Conservation (phyloP, 2,888 invertebrate species). For the Liodrosophila aerea region DNA sequence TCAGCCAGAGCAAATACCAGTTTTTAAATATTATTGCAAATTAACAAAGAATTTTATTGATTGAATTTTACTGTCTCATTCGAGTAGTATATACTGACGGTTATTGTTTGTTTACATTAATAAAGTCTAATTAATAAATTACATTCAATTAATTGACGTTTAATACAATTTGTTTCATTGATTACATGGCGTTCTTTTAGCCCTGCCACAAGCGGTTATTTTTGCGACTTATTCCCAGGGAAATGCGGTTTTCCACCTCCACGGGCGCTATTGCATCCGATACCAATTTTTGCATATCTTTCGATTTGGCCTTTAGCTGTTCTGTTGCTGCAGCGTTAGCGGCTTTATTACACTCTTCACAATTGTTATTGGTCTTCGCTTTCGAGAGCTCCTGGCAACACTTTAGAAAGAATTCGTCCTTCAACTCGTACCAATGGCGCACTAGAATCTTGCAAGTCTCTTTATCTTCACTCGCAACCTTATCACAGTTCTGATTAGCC, state of each 20-base stretch:
- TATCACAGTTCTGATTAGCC: not conserved
- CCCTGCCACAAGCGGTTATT: too few species aligned
- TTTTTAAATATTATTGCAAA: not conserved
- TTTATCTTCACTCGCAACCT: too few species aligned
- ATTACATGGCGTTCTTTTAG: too few species aligned
- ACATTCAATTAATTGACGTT: too few species aligned
- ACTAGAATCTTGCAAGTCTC: not conserved
- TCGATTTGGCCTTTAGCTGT: not conserved
- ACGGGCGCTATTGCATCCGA: not conserved
- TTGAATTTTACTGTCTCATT: too few species aligned
- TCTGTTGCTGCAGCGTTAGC: not conserved
- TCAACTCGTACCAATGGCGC: slow-evolving; percentile 6
- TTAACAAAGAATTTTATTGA: too few species aligned
- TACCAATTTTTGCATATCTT: accelerated
- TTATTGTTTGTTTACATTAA: too few species aligned
- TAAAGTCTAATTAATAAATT: too few species aligned
- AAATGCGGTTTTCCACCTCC: not conserved
- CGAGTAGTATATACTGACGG: too few species aligned
- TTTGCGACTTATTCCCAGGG: too few species aligned
- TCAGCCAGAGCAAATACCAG: too few species aligned
- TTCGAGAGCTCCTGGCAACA: not conserved
- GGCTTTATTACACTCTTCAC: not conserved
- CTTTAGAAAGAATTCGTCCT: not conserved
- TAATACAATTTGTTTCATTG: too few species aligned
- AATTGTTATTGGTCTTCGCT: not conserved